phyloP scores from a whole-genome alignment of 2,113 vertebrate genomes.

The Astatotilapia flaviijosephi region DNA sequence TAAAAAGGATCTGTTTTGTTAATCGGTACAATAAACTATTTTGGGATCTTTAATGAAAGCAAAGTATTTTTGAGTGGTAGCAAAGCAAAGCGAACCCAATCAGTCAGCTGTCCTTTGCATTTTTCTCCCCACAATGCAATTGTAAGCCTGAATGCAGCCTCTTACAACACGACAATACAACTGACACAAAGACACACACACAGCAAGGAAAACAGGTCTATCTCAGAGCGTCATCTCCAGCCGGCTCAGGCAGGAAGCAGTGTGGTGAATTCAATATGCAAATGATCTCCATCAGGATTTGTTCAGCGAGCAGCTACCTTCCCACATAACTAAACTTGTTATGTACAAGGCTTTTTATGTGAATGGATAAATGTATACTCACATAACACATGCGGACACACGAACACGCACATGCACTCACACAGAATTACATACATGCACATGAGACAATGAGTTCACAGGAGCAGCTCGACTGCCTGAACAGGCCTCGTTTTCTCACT shows the following conservation, averaged over 20 bases:
- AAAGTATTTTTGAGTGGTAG: not conserved
- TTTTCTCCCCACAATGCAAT: not conserved
- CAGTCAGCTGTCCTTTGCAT: not conserved
- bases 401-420: not conserved
- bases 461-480: not conserved
- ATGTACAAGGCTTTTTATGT: not conserved
- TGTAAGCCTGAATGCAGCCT: not conserved
- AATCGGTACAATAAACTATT: not conserved
- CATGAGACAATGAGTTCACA: not conserved
- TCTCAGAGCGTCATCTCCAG: slow-evolving; percentile 18
- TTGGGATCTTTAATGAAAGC: not conserved
- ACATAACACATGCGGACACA: not conserved
- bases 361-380: not conserved
- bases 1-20: not conserved
- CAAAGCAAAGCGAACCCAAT: not conserved
- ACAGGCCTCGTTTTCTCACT: not conserved
- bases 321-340: slow-evolving; percentile 43
- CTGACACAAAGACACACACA: not conserved
- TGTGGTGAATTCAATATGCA: slow-evolving; percentile 56
- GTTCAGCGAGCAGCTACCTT: not conserved
- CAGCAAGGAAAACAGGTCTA: not conserved
- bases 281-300: slow-evolving; percentile 18
- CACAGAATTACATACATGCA: not conserved
- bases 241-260: slow-evolving; percentile 41
- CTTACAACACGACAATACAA: not conserved